A percentile compares a stretch with the other conserved stretches of the same genome.
These are phyloP conservation scores for Syngnathus typhle DNA, from an alignment of 2,113 vertebrate genomes.

Conservation along the genomic window DNA sequence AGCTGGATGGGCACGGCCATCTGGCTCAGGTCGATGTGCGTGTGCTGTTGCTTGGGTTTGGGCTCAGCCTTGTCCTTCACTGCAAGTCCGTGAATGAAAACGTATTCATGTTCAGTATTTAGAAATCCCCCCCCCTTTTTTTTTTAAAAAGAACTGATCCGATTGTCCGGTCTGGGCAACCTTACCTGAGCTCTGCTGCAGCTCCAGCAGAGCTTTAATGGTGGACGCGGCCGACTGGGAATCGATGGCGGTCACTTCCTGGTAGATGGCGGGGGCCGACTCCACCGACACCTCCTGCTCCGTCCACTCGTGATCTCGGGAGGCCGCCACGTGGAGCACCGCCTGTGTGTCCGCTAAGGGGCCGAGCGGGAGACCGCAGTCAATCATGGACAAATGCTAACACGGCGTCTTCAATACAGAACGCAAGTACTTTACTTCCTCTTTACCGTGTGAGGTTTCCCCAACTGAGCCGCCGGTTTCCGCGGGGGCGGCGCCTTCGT, in stretches of 20 bases:
- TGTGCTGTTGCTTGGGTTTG: constrained; percentile 86
- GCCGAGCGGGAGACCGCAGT: background rate
- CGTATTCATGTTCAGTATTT: no score
- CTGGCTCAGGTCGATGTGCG: constrained; percentile 90
- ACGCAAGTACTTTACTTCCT: background rate
- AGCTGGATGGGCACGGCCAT: constrained; percentile 95
- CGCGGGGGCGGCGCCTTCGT: constrained; percentile 70
- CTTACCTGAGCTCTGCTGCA: constrained; percentile 91
- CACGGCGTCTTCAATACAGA: background rate
- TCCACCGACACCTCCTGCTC: constrained; percentile 94
- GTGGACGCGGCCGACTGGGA: constrained; percentile 95
- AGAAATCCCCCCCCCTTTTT: no score
- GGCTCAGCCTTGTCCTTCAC: constrained; percentile 88
- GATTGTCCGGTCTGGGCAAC: background rate
- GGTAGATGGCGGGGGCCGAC: constrained; percentile 89
- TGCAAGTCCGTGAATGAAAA: constrained; percentile 29
- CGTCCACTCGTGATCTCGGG: constrained; percentile 91
- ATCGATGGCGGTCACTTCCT: constrained; percentile 85
- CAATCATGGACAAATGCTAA: background rate
- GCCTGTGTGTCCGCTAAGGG: constrained; percentile 74
- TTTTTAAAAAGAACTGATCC: no score
- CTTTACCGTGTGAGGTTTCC: constrained; percentile 72
- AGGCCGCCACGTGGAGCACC: constrained; percentile 88
- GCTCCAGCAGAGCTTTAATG: constrained; percentile 93
- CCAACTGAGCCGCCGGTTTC: constrained; percentile 77